Percentiles rank a stretch among this genome's conserved stretches.
Evolutionary conservation across 2,113 vertebrate species (phyloP).

Genomic region (Chaetorhynchus papuensis): DNA sequence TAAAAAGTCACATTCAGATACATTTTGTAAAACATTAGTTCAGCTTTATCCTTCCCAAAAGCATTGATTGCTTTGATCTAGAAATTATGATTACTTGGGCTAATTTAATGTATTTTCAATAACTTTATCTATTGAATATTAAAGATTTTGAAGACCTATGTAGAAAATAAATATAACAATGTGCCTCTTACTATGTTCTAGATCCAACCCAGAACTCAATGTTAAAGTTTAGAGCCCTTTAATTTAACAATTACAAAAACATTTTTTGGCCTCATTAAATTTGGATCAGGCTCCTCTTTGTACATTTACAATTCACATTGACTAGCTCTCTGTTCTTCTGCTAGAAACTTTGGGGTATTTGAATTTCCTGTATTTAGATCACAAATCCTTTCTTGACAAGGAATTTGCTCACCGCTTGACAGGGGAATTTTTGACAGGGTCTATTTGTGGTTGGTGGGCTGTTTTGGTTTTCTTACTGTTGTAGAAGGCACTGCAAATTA

Average conservation of each 20-base stretch:
- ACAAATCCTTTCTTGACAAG: not conserved
- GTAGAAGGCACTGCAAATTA: not conserved
- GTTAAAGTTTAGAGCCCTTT: not conserved
- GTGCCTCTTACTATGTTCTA: not conserved
- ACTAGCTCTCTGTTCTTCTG: not conserved
- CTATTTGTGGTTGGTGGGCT: not conserved
- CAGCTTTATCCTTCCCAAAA: not conserved
- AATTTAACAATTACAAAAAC: not conserved
- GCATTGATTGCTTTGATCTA: not conserved
- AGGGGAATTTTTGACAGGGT: not conserved
- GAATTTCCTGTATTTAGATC: not conserved
- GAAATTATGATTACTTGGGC: not conserved
- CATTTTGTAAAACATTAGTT: not conserved
- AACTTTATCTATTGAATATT: not conserved
- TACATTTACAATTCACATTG: not conserved
- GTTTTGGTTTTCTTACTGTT: not conserved
- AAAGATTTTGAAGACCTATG: not conserved
- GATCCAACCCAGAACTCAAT: not conserved
- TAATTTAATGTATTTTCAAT: not conserved
- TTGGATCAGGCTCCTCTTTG: not conserved
- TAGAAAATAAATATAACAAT: not conserved
- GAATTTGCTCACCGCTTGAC: not conserved
- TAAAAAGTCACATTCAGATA: not conserved
- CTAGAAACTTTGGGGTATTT: not conserved
- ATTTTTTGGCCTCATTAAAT: not conserved